Conservation (phyloP, 2,888 invertebrate species). For the Agapostemon virescens region DNA sequence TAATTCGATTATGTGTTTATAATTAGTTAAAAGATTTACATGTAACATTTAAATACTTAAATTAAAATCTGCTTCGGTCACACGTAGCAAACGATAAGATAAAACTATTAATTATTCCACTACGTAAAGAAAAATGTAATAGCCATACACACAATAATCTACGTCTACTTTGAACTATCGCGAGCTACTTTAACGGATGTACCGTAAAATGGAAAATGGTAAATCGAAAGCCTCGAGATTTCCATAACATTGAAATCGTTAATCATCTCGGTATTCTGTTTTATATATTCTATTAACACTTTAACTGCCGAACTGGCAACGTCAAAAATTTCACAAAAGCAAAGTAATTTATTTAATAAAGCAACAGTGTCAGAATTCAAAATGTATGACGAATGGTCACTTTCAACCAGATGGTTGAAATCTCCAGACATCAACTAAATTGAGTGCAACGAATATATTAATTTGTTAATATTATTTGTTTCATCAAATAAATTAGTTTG, state of each 20-base stretch:
- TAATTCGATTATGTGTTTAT: too few relatives aligned
- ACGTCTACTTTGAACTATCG: neutral
- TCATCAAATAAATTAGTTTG: too few relatives aligned
- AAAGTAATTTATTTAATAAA: too few relatives aligned
- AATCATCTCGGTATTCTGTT: neutral
- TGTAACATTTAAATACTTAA: neutral
- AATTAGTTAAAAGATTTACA: neutral
- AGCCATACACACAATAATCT: neutral
- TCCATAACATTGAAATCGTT: neutral
- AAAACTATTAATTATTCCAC: neutral
- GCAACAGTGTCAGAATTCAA: too few relatives aligned
- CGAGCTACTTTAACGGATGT: neutral
- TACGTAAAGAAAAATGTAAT: neutral
- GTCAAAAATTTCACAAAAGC: too few relatives aligned
- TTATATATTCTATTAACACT: too few relatives aligned
- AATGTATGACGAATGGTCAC: too few relatives aligned
- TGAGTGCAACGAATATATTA: too few relatives aligned
- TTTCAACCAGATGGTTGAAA: too few relatives aligned
- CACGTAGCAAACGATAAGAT: neutral
- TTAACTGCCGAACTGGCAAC: too few relatives aligned
- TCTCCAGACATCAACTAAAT: too few relatives aligned
- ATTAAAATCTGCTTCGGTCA: neutral
- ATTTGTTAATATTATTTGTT: too few relatives aligned
- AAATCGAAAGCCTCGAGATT: neutral
- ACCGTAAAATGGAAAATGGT: slow-evolving; percentile 8